Evolutionary conservation across 2,797 vertebrate species (phyloP).

Genomic region (Linurgus olivaceus): DNA sequence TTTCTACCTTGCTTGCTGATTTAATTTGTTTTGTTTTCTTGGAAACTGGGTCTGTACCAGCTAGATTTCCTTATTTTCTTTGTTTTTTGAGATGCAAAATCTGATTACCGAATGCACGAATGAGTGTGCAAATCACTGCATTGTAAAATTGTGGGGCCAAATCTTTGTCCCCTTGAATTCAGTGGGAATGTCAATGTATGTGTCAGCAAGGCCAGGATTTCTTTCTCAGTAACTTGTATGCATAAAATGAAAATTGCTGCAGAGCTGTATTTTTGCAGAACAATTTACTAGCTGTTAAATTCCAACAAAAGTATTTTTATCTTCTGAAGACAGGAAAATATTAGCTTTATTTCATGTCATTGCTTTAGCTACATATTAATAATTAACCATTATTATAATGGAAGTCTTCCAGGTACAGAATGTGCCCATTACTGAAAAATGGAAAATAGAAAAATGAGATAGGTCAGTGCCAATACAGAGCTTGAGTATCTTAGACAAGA

Average conservation of each 20-base stretch:
- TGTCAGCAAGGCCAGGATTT: background rate
- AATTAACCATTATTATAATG: constrained; percentile 20
- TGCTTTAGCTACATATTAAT: constrained; percentile 9
- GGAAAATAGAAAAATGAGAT: background rate
- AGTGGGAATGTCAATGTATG: background rate
- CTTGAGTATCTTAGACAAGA: background rate
- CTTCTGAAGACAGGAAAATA: constrained; percentile 16
- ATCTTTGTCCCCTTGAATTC: background rate
- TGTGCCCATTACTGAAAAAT: background rate
- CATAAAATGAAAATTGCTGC: background rate
- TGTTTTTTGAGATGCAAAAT: background rate
- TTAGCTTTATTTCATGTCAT: constrained; percentile 25
- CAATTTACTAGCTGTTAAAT: background rate
- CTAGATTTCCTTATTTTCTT: background rate
- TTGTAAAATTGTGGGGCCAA: background rate
- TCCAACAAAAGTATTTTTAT: constrained; percentile 10
- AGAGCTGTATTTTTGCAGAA: background rate
- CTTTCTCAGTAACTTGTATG: background rate
- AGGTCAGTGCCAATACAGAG: background rate
- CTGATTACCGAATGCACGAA: background rate
- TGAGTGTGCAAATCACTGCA: background rate
- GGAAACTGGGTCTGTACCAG: background rate
- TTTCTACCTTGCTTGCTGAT: background rate
- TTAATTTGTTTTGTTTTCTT: background rate
- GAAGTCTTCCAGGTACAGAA: constrained; percentile 8